Evolutionary conservation across 2,888 invertebrate genomes (phyloP).

Genomic region (Limnephilus marmoratus): DNA sequence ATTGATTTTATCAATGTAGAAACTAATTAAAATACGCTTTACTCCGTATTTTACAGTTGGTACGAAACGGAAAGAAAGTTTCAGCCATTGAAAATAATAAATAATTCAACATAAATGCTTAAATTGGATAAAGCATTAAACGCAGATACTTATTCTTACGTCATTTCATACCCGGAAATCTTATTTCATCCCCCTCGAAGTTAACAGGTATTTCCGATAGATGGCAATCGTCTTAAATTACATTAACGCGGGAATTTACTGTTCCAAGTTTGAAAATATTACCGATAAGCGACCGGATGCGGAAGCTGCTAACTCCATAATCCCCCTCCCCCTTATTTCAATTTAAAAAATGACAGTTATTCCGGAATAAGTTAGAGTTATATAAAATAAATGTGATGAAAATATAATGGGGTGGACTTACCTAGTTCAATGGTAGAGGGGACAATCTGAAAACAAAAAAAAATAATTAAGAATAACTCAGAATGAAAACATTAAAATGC

Average conservation of each 20-base stretch:
- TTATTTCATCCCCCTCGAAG: not conserved
- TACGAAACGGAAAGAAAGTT: too few relatives aligned
- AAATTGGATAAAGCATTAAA: not conserved
- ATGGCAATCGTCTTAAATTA: slow-evolving; percentile 16
- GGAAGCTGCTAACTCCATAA: not conserved
- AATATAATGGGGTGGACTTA: not conserved
- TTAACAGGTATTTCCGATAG: slow-evolving; percentile 17
- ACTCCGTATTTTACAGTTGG: too few relatives aligned
- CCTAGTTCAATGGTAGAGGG: not conserved
- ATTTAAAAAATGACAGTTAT: slow-evolving; percentile 1
- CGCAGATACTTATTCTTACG: not conserved
- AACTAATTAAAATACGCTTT: not conserved
- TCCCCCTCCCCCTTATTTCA: not conserved
- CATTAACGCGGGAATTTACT: slow-evolving; percentile 22
- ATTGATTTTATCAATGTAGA: too few relatives aligned
- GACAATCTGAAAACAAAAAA: not conserved
- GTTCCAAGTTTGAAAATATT: slow-evolving; percentile 34
- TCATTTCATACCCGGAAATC: not conserved
- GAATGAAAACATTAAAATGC: not conserved
- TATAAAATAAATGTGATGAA: not conserved
- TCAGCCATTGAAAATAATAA: not conserved
- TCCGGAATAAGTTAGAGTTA: not conserved
- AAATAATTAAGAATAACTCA: not conserved
- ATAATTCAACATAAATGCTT: not conserved
- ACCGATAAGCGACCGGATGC: not conserved